Evolutionary conservation across 2,113 vertebrate genomes (phyloP), one percentile per base, ranked within the genome.

Genomic region (Phrynosoma platyrhinos): DNA sequence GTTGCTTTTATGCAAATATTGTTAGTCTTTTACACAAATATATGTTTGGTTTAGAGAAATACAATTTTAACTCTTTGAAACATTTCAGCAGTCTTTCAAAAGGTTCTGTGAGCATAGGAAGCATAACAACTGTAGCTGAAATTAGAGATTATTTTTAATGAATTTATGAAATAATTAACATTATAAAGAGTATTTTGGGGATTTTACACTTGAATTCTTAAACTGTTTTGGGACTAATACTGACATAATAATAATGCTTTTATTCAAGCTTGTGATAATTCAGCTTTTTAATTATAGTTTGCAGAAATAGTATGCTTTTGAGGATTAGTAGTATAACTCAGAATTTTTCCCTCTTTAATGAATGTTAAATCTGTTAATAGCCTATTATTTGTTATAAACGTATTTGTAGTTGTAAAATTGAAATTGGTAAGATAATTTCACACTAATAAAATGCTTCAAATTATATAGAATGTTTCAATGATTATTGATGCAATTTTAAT

Each of bases 201-300:
- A 77, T 64, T 76, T 68, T 83, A 68, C 74, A 83, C 23, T 76
- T 52, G 13, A 53, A n/a, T 88, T 76, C 30, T 77, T 88, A 77
- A 88, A 80, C 18, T 72, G n/a, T 13, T 27, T 79, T 53, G 9
- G 13, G 30, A 53, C 5, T 86, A 55, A 69, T 36, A 86, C 69
- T 86, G 77, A 6, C 2, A 4, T 55, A 79, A 36, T 82, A 82
- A 40, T 82, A 21, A 36, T 27, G 42, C 42, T 82, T 68, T 68
- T 69, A 25, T 79, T 79, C 64, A 68, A 53, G 64, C 23, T 86
- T 47, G n/a, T 79, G 76, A 55, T 69, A 66, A 68, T 68, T 66
- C 30, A 79, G 76, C 42, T 68, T 85, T 85, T 78, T 42, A 78
- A 47, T 69, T 86, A 9, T 69, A 64, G 64, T 36, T 36, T 86